A percentile compares a stretch with the other conserved stretches of the same genome.
Conservation (phyloP, 2,797 vertebrate species). For the Oophaga sylvatica region DNA sequence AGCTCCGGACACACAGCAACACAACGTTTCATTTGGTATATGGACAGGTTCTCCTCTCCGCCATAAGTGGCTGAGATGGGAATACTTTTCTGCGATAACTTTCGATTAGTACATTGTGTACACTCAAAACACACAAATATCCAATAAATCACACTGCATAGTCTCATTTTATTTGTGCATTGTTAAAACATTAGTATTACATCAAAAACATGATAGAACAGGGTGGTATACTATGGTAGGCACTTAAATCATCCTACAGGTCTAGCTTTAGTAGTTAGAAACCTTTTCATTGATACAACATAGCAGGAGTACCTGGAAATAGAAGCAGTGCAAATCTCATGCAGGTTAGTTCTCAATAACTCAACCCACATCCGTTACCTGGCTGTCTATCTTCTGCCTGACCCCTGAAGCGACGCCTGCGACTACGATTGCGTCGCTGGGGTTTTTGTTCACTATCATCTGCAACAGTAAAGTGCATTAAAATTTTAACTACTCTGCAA, state of each 20-base stretch:
- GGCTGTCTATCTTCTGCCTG: conserved; percentile 96
- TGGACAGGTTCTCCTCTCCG: too few species aligned
- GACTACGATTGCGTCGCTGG: conserved; percentile 97
- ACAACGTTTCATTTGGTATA: too few species aligned
- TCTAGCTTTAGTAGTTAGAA: conserved; percentile 38
- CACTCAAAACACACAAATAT: neutral
- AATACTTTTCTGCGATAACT: too few species aligned
- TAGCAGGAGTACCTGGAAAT: conserved; percentile 68
- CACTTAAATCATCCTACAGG: neutral
- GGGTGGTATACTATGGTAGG: neutral
- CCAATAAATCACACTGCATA: conserved; percentile 8
- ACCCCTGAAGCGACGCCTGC: conserved; percentile 88
- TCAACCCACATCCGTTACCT: conserved; percentile 86
- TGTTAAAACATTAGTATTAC: conserved; percentile 20
- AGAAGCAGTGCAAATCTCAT: conserved; percentile 78
- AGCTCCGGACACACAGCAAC: too few species aligned
- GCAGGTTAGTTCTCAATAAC: conserved; percentile 74
- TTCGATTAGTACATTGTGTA: neutral
- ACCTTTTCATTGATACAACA: neutral
- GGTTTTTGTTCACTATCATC: conserved; percentile 94
- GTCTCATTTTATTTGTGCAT: neutral
- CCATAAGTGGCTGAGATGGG: too few species aligned
- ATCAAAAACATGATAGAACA: conserved; percentile 9
- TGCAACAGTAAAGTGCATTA: conserved; percentile 83
- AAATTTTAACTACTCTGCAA: conserved; percentile 75